A percentile compares a stretch with the other conserved stretches of the same genome.
These are phyloP conservation scores for Oxyura jamaicensis DNA, from an alignment of 2,113 vertebrate species.

Conservation along the genomic window DNA sequence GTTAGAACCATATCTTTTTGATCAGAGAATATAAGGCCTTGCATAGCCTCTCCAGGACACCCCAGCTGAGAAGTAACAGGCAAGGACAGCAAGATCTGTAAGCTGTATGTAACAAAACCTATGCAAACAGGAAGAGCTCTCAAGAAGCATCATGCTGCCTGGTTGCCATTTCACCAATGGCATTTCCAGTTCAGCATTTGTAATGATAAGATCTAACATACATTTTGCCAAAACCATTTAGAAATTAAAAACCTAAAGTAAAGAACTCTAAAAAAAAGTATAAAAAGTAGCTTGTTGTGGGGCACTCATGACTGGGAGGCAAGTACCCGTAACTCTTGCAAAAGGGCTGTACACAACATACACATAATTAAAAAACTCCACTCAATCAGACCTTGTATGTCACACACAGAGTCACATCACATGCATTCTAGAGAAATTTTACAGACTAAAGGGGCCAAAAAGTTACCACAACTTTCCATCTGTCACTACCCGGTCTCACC, in stretches of 20 bases:
- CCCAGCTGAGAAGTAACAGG: not conserved
- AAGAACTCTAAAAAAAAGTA: not conserved
- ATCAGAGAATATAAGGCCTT: not conserved
- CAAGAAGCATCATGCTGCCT: not conserved
- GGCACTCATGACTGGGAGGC: not conserved
- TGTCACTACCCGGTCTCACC: not conserved
- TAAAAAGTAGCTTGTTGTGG: not conserved
- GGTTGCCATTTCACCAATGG: not conserved
- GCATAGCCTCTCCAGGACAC: not conserved
- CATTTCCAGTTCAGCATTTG: not conserved
- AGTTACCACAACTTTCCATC: not conserved
- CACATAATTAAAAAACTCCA: not conserved
- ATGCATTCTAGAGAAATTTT: not conserved
- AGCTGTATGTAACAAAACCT: accelerated
- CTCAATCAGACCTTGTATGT: accelerated
- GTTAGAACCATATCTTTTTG: not conserved
- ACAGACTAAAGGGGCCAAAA: not conserved
- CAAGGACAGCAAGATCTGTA: not conserved
- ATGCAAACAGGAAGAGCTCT: not conserved
- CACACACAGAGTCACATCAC: not conserved
- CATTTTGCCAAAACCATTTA: not conserved
- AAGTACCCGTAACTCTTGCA: not conserved
- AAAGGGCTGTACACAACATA: not conserved
- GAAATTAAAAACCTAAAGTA: not conserved
- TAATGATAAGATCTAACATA: not conserved